Base-by-base conservation (phyloP, 2,888 invertebrate species). In the Troilus luridus region DNA sequence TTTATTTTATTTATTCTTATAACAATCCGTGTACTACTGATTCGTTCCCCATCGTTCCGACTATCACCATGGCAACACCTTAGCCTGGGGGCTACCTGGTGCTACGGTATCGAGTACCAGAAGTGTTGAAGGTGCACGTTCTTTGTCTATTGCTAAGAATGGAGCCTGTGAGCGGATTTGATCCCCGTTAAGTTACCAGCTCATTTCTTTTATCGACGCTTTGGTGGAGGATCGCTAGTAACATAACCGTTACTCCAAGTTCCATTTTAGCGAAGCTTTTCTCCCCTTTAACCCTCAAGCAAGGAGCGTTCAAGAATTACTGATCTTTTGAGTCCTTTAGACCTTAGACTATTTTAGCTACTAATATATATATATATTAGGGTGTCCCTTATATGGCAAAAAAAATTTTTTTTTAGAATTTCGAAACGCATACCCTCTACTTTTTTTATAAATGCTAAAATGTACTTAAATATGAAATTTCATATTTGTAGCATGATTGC, bases 131-230 rank as follows among this genome's bases (percentile, higher is more conserved):
- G 27, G 27, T 19, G 14, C 72, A 17, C 17, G 27, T 77, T 77
- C 17, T 14, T 41, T 77, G 27, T 19, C 27, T 77, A 77, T 77
- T 77, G 41, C 72, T 27, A 12, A 72, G 72, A 72, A 72, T 8
- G 27, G 72, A 17, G 17, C 17, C 72, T 41, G 27, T 19, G 41
- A 41, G 72, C 27, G 27, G 17, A 77, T 77, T 77, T 77, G 72
- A 41, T 77, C 72, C 72, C 72, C 27, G 17, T 41, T 77, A 77
- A 17, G 27, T 77, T 77, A 8, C 72, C 41, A 77, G 72, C 27
- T 77, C 72, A 77, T 77, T 77, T 77, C 72, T 41, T 77, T 77
- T 77, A 77, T 77, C 72, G 72, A 77, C 41, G 41, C 72, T 77
- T 77, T 17, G 72, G 17, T 41, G 27, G 2, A 77, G 72, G 72